Evolutionary conservation across 1,140 invertebrate species (phyloP).

Genomic region (Drosophila arizonae): DNA sequence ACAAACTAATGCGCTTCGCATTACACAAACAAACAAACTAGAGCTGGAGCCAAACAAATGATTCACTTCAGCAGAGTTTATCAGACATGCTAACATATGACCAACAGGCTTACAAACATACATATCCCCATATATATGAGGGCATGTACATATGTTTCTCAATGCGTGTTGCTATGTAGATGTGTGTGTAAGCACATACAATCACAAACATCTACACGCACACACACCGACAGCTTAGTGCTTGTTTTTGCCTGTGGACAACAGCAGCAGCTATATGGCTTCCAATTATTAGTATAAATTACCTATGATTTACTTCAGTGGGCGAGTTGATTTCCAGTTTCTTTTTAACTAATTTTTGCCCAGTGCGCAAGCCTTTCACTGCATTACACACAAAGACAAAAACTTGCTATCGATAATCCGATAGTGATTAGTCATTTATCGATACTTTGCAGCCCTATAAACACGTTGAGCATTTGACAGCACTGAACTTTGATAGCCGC

Average conservation of each 20-base stretch:
- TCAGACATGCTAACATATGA: constrained; percentile 48
- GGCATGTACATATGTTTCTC: neutral
- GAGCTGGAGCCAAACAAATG: constrained; percentile 70
- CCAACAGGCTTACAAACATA: constrained; percentile 16
- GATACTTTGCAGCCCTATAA: constrained; percentile 27
- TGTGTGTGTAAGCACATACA: constrained; percentile 21
- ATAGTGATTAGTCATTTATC: constrained; percentile 15
- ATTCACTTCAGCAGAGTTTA: constrained; percentile 62
- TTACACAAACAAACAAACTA: constrained; percentile 58
- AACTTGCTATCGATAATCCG: constrained; percentile 29
- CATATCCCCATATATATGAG: constrained; percentile 4
- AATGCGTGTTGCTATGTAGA: no score
- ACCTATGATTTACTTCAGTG: constrained; percentile 60
- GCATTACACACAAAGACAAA: constrained; percentile 47
- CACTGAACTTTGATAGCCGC: constrained; percentile 29
- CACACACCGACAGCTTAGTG: constrained; percentile 8
- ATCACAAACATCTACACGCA: constrained; percentile 6
- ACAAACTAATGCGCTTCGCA: constrained; percentile 43
- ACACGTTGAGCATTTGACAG: constrained; percentile 8
- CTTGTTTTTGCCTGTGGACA: constrained; percentile 10
- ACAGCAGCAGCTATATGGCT: constrained; percentile 52
- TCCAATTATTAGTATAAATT: constrained; percentile 50
- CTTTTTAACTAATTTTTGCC: constrained; percentile 47
- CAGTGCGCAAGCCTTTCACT: constrained; percentile 68
- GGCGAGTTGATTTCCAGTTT: constrained; percentile 57